Evolutionary conservation across 2,797 vertebrate species (phyloP).

Genomic region (Hirundo rustica): DNA sequence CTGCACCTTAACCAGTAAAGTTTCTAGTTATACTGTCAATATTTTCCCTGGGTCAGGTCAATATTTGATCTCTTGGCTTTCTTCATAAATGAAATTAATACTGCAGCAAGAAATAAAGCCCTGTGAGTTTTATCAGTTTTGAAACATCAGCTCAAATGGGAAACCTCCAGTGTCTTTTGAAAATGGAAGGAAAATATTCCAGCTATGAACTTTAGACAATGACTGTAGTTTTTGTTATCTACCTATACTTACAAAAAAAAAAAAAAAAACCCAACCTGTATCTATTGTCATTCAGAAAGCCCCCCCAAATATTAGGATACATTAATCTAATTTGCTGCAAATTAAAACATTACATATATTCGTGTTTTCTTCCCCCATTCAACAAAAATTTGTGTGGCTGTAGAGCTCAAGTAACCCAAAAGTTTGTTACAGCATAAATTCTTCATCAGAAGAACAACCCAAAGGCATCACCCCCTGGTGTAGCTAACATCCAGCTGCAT

Average conservation of each 20-base stretch:
- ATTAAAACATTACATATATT: fast-evolving
- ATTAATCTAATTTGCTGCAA: not conserved
- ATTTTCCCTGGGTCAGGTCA: conserved; percentile 29
- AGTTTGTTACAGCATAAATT: not conserved
- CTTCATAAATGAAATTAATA: conserved; percentile 28
- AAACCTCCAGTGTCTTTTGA: not conserved
- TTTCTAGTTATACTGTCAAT: conserved; percentile 20
- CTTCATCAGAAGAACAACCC: not conserved
- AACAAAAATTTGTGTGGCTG: not conserved
- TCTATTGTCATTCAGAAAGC: not conserved
- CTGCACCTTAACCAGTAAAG: not conserved
- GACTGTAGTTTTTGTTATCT: not conserved
- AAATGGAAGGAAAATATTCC: not conserved
- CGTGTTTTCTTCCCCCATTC: not conserved
- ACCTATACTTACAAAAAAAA: not conserved
- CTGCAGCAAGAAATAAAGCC: not conserved
- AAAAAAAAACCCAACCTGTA: not conserved
- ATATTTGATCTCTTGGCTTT: conserved; percentile 30
- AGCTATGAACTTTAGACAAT: not conserved
- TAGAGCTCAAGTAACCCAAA: not conserved
- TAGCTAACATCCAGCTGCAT: not conserved
- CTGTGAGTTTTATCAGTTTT: not conserved
- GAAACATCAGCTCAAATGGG: not conserved
- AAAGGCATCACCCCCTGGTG: not conserved
- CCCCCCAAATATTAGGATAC: too few species aligned